Base-by-base conservation (phyloP, 23 tunicate species). In the Halocynthia roretzi region DNA sequence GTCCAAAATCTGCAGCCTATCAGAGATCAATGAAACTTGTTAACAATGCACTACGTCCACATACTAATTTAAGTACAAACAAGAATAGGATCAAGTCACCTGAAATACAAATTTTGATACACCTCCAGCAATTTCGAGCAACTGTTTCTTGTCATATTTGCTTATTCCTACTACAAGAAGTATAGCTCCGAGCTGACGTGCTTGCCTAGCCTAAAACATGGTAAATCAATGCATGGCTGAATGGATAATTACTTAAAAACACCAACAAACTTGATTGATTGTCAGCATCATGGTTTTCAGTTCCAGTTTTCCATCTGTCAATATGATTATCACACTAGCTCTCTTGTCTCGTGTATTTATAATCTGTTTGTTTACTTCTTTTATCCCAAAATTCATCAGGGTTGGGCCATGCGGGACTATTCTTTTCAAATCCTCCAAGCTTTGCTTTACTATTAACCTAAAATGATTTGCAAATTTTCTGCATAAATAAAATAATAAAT, bases 261-360 rank as follows among this genome's bases (percentile, higher is more conserved):
- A 53, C 50, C 14, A n/a, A 69, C 68, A 10, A 60, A 85, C 90
- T 57, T 80, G 71, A 9, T 61, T 10, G 4, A 81, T 85, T 6
- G 92, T 50, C 40, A 40, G 55, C 51, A 52, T 56, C 55, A 75
- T 86, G 14, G 76, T 69, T 6, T 54, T 51, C 11, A 52, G 31
- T 66, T 62, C 81, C 40, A 88, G 50, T 50, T 55, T 70, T 18
- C 89, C 96, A 76, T 90, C 96, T 8, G 96, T 90, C 7, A 90
- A 61, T 0, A 79, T 71, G 56, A 90, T 80, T n/a, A 90, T 83
- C 12, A 90, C 72, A 51, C 89, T 84, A 11, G 89, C 96, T 70
- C 96, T 65, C 57, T 77, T 78, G 17, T 83, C 80, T 23, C 84
- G 80, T 55, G 54, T 15, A 7, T 44, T 76, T 72, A 21, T 44